Evolutionary conservation across 2,113 vertebrate genomes (phyloP).

Genomic region (Meles meles): DNA sequence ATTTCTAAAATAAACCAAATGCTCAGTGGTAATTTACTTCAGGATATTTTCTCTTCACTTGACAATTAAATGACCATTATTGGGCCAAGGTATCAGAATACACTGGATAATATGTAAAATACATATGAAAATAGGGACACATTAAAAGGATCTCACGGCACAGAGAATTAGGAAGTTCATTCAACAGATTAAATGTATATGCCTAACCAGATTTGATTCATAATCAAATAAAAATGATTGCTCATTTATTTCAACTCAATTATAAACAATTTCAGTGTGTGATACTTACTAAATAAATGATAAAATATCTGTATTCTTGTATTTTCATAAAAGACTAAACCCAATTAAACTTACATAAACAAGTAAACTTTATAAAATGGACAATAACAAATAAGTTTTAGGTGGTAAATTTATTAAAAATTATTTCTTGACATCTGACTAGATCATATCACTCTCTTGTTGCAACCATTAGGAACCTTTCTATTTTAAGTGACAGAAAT

Average conservation of each 20-base stretch:
- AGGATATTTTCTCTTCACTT: slow-evolving; percentile 29
- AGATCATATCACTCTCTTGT: neutral
- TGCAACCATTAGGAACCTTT: neutral
- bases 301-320: neutral
- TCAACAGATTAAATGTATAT: neutral
- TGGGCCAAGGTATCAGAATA: neutral
- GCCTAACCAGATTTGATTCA: neutral
- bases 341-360: neutral
- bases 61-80: slow-evolving; percentile 20
- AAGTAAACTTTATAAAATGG: neutral
- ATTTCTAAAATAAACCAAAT: slow-evolving; percentile 45
- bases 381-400: neutral
- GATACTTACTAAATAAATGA: neutral
- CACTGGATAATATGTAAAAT: neutral
- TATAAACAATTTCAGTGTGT: neutral
- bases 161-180: neutral
- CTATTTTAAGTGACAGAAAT: neutral
- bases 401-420: neutral
- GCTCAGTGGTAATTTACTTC: neutral
- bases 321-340: neutral
- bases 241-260: neutral
- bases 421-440: neutral
- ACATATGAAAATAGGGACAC: neutral
- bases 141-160: neutral
- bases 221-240: neutral